Percentiles rank a stretch among this genome's conserved stretches.
Conservation (phyloP, 2,888 invertebrate genomes). For the Pedicia rivosa region DNA sequence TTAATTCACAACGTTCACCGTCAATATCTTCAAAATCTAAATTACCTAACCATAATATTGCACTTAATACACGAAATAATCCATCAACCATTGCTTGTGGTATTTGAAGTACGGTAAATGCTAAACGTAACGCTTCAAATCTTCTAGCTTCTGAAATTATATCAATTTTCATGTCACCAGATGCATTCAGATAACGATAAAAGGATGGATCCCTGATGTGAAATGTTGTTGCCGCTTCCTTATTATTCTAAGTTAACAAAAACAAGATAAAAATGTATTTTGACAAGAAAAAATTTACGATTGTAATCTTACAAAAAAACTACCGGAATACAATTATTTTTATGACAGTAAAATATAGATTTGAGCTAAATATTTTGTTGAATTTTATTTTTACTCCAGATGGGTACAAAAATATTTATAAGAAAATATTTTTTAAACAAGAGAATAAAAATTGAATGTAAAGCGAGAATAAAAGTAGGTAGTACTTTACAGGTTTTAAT, state of each 20-base stretch:
- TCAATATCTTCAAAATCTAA: constrained; percentile 75
- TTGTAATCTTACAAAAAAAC: too few species aligned
- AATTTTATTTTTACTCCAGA: too few species aligned
- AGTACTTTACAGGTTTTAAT: too few species aligned
- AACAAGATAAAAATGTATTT: too few species aligned
- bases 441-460: constrained; percentile 12
- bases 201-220: constrained; percentile 57
- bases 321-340: too few species aligned
- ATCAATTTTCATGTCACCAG: constrained; percentile 52
- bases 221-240: constrained; percentile 56
- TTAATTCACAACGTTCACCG: constrained; percentile 67
- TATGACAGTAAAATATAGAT: too few species aligned
- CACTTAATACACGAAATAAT: constrained; percentile 73
- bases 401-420: too few species aligned
- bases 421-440: constrained; percentile 28
- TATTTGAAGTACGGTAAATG: constrained; percentile 78
- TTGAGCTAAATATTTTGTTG: too few species aligned
- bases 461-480: too few species aligned
- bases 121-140: constrained; percentile 72
- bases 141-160: constrained; percentile 48
- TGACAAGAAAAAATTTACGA: too few species aligned
- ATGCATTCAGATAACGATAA: constrained; percentile 71
- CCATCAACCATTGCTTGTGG: constrained; percentile 76
- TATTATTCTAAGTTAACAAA: constrained; percentile 35
- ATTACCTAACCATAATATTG: constrained; percentile 84